Conservation (phyloP, 2,888 invertebrate species). For the Caenorhabditis sp. region DNA sequence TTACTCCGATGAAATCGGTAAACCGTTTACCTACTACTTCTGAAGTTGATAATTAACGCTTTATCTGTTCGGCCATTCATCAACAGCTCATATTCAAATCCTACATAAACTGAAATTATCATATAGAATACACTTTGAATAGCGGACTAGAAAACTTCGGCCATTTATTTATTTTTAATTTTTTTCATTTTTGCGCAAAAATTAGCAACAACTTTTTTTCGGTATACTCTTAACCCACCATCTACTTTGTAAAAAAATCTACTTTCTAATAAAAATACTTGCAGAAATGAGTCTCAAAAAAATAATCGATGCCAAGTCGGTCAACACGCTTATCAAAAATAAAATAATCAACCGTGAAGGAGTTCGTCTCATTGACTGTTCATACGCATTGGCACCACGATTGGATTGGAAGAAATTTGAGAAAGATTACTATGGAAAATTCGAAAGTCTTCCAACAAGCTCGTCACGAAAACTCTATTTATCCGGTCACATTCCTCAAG, state of each 20-base stretch:
- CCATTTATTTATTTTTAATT: background rate
- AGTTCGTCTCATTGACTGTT: slow-evolving; percentile 55
- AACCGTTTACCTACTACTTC: too few relatives aligned
- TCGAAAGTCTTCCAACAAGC: slow-evolving; percentile 43
- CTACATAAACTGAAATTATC: too few relatives aligned
- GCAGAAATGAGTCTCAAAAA: slow-evolving; percentile 43
- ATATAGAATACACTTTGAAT: background rate
- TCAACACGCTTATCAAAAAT: slow-evolving; percentile 37
- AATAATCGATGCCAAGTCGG: slow-evolving; percentile 37
- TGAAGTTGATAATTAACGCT: too few relatives aligned
- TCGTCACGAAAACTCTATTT: slow-evolving; percentile 47
- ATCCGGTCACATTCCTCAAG: slow-evolving; percentile 55
- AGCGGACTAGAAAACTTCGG: background rate
- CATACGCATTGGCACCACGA: slow-evolving; percentile 45
- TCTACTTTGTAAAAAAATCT: background rate
- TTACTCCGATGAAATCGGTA: too few relatives aligned
- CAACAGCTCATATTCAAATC: too few relatives aligned
- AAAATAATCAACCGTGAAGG: slow-evolving; percentile 50
- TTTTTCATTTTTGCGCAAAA: background rate
- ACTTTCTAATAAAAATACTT: background rate
- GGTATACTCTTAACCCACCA: background rate
- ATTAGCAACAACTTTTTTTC: background rate
- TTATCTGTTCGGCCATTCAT: too few relatives aligned
- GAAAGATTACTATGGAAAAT: slow-evolving; percentile 55
- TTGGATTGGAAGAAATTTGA: slow-evolving; percentile 55